These are phyloP conservation scores for Epinephelus awoara DNA, from an alignment of 2,797 vertebrate genomes.

Conservation along the genomic window DNA sequence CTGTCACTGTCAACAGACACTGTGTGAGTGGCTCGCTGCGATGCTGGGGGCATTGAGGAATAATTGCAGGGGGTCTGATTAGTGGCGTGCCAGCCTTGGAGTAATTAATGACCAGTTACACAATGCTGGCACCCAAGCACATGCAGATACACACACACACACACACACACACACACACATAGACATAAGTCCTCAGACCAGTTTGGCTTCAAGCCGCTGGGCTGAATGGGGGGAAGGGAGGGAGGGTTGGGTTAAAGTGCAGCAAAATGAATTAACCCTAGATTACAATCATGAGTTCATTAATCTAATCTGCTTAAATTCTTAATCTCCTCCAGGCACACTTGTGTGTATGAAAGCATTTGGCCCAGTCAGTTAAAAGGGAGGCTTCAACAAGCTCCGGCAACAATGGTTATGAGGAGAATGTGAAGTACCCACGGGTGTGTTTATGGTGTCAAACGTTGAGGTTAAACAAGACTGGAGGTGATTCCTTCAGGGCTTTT, in stretches of 20 bases:
- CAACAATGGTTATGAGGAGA: constrained; percentile 34
- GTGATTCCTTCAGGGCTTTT: background rate
- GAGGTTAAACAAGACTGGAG: constrained; percentile 24
- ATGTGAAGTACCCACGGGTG: constrained; percentile 25
- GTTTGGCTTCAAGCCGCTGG: constrained; percentile 60
- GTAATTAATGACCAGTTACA: constrained; percentile 73
- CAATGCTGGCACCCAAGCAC: constrained; percentile 55
- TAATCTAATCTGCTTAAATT: constrained; percentile 79
- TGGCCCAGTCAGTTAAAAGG: constrained; percentile 35
- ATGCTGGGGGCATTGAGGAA: constrained; percentile 57
- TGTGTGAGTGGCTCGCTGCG: constrained; percentile 39
- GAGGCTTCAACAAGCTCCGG: constrained; percentile 10
- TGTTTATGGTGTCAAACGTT: constrained; percentile 47
- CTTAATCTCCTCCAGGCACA: constrained; percentile 73
- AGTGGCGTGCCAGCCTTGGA: constrained; percentile 56
- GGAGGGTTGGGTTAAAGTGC: constrained; percentile 62
- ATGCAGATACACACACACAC: constrained; percentile 42
- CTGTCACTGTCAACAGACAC: constrained; percentile 63
- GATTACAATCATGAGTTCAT: constrained; percentile 83
- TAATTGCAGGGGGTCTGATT: constrained; percentile 71
- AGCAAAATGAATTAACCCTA: constrained; percentile 79
- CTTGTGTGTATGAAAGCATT: constrained; percentile 75
- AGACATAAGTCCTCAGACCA: constrained; percentile 37
- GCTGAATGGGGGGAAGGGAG: constrained; percentile 16
- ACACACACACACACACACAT: constrained; percentile 42